These are phyloP conservation scores for Ectropis crepuscularia DNA, from an alignment of 2,888 invertebrate species.

Conservation along the genomic window DNA sequence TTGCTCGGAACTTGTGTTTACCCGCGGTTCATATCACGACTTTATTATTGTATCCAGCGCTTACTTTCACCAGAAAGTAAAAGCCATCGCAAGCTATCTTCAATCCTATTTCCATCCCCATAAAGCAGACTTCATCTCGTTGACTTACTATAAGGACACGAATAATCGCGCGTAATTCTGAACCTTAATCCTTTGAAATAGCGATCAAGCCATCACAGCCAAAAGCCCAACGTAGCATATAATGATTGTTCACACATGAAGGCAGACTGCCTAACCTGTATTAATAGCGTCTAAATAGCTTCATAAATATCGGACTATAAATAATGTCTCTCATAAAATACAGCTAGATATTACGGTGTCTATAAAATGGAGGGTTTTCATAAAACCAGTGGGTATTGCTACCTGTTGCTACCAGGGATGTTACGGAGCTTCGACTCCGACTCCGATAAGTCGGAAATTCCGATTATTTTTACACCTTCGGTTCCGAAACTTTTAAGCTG, in stretches of 20 bases:
- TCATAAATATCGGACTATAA: slow-evolving; percentile 25
- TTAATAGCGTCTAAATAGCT: slow-evolving; percentile 24
- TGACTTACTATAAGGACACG: not conserved
- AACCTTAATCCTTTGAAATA: slow-evolving; percentile 8
- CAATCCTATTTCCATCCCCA: slow-evolving; percentile 1
- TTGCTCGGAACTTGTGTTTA: slow-evolving; percentile 17
- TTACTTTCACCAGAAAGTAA: slow-evolving; percentile 20
- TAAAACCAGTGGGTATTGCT: not conserved
- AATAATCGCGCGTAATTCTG: slow-evolving; percentile 1
- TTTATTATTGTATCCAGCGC: slow-evolving; percentile 18
- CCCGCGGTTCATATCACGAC: slow-evolving; percentile 11
- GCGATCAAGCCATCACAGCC: not conserved
- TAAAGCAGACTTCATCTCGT: not conserved
- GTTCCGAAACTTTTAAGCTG: no score
- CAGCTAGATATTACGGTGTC: slow-evolving; percentile 4
- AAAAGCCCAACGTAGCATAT: slow-evolving; percentile 15
- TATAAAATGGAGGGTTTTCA: not conserved
- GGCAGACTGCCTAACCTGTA: slow-evolving; percentile 15
- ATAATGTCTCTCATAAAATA: slow-evolving; percentile 19
- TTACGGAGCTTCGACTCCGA: no score
- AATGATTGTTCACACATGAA: slow-evolving; percentile 23
- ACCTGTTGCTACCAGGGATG: slow-evolving; percentile 11
- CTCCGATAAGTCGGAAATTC: no score
- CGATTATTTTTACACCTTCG: no score
- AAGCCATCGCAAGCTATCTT: slow-evolving; percentile 5